Evolutionary conservation across 2,888 invertebrate species (phyloP).

Genomic region (Lithophane socia): DNA sequence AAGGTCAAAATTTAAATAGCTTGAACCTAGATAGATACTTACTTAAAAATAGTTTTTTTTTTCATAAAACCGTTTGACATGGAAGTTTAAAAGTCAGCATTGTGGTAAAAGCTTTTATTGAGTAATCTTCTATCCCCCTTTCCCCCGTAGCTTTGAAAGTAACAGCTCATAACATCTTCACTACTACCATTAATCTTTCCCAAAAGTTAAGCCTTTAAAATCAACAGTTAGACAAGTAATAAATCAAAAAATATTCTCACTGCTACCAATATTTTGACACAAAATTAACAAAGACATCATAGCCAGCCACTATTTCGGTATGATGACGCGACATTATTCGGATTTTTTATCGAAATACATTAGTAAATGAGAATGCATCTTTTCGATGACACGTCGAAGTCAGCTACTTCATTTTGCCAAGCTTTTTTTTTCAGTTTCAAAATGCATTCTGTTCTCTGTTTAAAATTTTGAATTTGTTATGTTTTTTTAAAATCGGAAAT

Average conservation of each 20-base stretch:
- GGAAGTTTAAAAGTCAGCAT: neutral
- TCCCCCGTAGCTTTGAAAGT: neutral
- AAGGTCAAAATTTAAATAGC: neutral
- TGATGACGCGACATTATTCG: constrained; percentile 68
- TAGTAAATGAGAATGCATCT: constrained; percentile 68
- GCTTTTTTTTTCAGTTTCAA: constrained; percentile 30
- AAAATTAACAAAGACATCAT: constrained; percentile 70
- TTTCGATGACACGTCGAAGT: constrained; percentile 59
- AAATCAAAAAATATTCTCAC: constrained; percentile 49
- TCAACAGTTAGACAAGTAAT: constrained; percentile 33
- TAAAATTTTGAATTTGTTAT: neutral
- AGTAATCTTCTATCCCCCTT: neutral
- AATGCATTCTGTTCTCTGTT: constrained; percentile 18
- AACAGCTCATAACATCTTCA: neutral
- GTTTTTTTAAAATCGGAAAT: neutral
- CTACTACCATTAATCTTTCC: constrained; percentile 30
- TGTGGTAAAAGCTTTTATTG: neutral
- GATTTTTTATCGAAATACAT: constrained; percentile 70
- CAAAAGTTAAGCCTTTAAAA: constrained; percentile 33
- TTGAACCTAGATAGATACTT: neutral
- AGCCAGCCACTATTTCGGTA: constrained; percentile 38
- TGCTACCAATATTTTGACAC: constrained; percentile 55
- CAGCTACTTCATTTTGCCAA: constrained; percentile 64
- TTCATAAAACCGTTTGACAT: neutral
- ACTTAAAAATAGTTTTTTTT: neutral